Conservation (phyloP, 2,888 invertebrate species). For the Cryptus armator region DNA sequence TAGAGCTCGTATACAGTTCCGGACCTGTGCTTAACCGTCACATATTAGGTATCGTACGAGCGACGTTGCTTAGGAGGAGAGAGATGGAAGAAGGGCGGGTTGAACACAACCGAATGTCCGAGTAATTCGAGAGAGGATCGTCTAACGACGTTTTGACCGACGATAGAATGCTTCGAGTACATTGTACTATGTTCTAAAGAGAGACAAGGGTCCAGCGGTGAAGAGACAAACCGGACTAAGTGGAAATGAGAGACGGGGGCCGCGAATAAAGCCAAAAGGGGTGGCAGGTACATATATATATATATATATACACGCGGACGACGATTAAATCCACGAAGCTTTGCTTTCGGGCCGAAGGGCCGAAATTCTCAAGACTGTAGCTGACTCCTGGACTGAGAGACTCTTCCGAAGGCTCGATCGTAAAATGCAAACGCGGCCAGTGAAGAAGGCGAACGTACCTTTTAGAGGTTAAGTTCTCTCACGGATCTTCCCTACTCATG, state of each 20-base stretch:
- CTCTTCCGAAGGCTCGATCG: conserved; percentile 74
- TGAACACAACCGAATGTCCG: conserved; percentile 49
- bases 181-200: conserved; percentile 22
- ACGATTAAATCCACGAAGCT: conserved; percentile 58
- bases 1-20: conserved; percentile 39
- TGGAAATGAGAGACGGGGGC: not conserved
- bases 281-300: not conserved
- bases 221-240: not conserved
- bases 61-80: not conserved
- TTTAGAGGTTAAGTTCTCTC: conserved; percentile 81
- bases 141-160: conserved; percentile 36
- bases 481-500: conserved; percentile 63
- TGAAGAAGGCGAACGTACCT: conserved; percentile 58
- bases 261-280: conserved; percentile 10
- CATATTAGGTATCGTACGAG: conserved; percentile 56
- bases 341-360: conserved; percentile 50
- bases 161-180: conserved; percentile 1
- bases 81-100: not conserved
- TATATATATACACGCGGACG: conserved; percentile 9
- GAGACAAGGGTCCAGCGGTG: conserved; percentile 43
- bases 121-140: conserved; percentile 31
- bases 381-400: conserved; percentile 42
- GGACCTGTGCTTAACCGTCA: conserved; percentile 45
- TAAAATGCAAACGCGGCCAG: conserved; percentile 84
- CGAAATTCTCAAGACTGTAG: conserved; percentile 66